Conservation (phyloP, 2,888 invertebrate genomes). For the Poecilobothrus nobilitatus region DNA sequence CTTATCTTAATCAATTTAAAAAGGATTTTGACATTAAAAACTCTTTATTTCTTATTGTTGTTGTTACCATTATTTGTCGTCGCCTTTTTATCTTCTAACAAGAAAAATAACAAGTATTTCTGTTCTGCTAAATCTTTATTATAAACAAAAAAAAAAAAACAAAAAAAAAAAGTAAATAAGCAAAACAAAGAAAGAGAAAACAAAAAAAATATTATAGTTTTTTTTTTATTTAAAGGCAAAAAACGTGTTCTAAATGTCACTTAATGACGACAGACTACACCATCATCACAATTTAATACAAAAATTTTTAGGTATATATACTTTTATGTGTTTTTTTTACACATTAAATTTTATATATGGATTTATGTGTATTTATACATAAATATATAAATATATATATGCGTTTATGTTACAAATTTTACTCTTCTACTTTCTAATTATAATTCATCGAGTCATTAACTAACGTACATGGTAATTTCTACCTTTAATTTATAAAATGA, state of each 20-base stretch:
- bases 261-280: too few relatives aligned
- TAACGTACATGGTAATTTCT: neutral
- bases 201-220: too few relatives aligned
- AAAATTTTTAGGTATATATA: too few relatives aligned
- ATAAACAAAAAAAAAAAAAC: neutral
- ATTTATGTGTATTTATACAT: too few relatives aligned
- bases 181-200: neutral
- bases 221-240: neutral
- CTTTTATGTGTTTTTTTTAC: too few relatives aligned
- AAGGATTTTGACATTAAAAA: neutral
- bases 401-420: neutral
- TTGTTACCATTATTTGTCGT: neutral
- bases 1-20: constrained; percentile 1
- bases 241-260: neutral
- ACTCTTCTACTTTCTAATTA: neutral
- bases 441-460: neutral
- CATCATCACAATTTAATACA: too few relatives aligned
- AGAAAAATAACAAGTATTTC: too few relatives aligned
- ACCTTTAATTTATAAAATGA: neutral
- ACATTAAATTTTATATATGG: too few relatives aligned
- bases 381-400: neutral
- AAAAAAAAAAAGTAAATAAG: neutral
- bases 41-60: neutral
- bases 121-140: neutral
- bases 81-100: neutral